A percentile compares a stretch with the other conserved stretches of the same genome.
These are phyloP conservation scores for Calameuta idolon DNA, from an alignment of 2,888 invertebrate species.

Conservation along the genomic window DNA sequence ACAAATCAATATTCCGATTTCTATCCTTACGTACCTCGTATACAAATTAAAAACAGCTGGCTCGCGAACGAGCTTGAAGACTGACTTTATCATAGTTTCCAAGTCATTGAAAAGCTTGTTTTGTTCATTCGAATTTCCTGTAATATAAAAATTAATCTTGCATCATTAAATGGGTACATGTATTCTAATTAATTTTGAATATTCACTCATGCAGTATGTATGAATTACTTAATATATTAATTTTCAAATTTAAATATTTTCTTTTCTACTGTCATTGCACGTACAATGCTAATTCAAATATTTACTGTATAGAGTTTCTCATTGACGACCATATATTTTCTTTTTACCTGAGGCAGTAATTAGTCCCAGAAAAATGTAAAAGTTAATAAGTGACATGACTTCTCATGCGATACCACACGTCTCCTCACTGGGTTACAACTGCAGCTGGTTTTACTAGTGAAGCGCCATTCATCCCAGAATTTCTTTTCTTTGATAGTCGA, in stretches of 20 bases:
- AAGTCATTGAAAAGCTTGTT: slow-evolving; percentile 49
- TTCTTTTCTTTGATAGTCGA: slow-evolving; percentile 44
- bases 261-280: not conserved
- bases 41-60: slow-evolving; percentile 55
- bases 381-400: slow-evolving; percentile 42
- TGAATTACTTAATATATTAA: not conserved
- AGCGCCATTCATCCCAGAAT: slow-evolving; percentile 47
- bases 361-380: slow-evolving; percentile 36
- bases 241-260: not conserved
- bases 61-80: slow-evolving; percentile 34
- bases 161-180: not conserved
- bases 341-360: slow-evolving; percentile 43
- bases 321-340: not conserved
- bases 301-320: not conserved
- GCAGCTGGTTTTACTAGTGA: slow-evolving; percentile 44
- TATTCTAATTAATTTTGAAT: slow-evolving; percentile 5
- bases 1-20: not conserved
- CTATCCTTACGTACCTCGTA: slow-evolving; percentile 44
- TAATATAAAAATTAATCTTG: slow-evolving; percentile 23
- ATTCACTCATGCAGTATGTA: not conserved
- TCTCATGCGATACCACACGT: slow-evolving; percentile 33
- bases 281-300: not conserved
- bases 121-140: slow-evolving; percentile 44
- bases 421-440: slow-evolving; percentile 52
- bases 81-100: slow-evolving; percentile 42